These are phyloP conservation scores for Phoebastria nigripes DNA, from an alignment of 2,797 vertebrate genomes.

Conservation along the genomic window DNA sequence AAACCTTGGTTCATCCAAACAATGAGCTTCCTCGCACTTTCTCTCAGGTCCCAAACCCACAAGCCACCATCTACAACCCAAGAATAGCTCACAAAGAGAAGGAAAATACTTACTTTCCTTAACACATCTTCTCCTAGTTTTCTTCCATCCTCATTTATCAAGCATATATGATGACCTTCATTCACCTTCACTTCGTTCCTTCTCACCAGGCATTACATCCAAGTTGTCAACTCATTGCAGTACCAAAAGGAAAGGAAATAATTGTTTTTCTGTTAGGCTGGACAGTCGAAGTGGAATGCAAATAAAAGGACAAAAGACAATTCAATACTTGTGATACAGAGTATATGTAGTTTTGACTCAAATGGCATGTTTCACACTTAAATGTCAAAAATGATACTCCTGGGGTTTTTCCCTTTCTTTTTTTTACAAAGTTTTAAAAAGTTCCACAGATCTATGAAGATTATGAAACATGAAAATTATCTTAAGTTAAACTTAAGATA, in stretches of 20 bases:
- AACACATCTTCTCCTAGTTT: neutral
- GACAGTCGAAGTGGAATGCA: neutral
- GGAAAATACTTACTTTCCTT: neutral
- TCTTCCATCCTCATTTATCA: neutral
- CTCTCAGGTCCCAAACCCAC: neutral
- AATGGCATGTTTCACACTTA: neutral
- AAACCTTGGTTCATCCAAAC: neutral
- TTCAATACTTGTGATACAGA: neutral
- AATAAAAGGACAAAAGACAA: neutral
- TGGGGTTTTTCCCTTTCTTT: accelerated
- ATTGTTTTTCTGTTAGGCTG: neutral
- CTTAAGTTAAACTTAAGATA: neutral
- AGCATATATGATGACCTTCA: neutral
- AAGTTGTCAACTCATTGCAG: neutral
- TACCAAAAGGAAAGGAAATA: neutral
- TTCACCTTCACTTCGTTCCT: neutral
- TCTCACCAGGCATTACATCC: neutral
- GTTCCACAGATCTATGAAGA: neutral
- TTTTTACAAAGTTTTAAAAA: neutral
- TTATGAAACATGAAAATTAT: neutral
- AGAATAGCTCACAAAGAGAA: neutral
- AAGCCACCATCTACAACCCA: neutral
- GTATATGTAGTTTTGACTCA: neutral
- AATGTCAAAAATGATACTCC: neutral
- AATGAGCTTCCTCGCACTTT: neutral